Evolutionary conservation across 2,888 invertebrate genomes (phyloP), one percentile per base, ranked within the genome.

Genomic region (Sphaeridia pumilis): DNA sequence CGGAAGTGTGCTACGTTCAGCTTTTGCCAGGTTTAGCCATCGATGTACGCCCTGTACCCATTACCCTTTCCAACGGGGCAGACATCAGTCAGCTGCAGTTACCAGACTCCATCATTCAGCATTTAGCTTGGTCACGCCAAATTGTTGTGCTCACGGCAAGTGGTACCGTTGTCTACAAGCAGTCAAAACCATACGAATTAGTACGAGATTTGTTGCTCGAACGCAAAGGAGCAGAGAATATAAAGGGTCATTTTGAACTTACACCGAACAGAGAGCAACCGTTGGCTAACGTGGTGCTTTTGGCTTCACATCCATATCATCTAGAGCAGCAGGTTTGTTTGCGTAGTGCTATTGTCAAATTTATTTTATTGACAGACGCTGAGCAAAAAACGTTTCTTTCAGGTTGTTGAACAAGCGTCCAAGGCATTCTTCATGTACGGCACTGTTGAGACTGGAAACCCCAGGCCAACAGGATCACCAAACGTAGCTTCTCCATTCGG

Each of bases 401-500:
- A 78, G 73, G 70, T 80, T 2, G 79, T 83, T 46, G 84, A 90
- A 67, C 85, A 87, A 83, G 93, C 94, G 0, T 83, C 88, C 0
- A 80, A 88, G 64, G 90, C 93, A 0, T 90, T 93, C 72, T 87
- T 93, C 72, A 73, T 89, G 58, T 92, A 88, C 68, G 94, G 95
- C 24, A 87, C 46, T 21, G 10, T 27, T 4, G 43, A 49, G 21
- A 4, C 12, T 10, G 25, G 26, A 17, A 22, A 22, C 31, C n/a
- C n/a, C n/a, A 28, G 49, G 28, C 43, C 26, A 20, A 43, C 34
- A 43, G 24, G 21, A 28, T 41, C 51, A 17, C 43, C 42, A 17
- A 45, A 45, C 20, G 12, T 27, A n/a, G 45, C 45, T 17, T 5
- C 38, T 5, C 31, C 31, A 10, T 38, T 12, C 17, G 38, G 20